Evolutionary conservation across 2,113 vertebrate species (phyloP).

Genomic region (Zootoca vivipara): DNA sequence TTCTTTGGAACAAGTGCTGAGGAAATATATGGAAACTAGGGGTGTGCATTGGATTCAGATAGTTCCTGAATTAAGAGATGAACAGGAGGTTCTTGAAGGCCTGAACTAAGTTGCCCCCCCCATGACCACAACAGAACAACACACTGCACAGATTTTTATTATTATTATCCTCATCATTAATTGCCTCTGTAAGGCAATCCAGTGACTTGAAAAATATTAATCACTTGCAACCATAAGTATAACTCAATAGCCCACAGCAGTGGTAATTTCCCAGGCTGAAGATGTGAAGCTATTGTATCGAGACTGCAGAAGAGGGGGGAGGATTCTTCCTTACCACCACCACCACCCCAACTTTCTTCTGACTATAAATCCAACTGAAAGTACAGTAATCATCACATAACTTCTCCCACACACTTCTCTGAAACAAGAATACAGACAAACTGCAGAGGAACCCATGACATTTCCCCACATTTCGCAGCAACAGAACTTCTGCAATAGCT

Average conservation of each 20-base stretch:
- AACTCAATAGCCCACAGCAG: background rate
- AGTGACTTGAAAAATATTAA: conserved; percentile 20
- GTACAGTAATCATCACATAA: conserved; percentile 17
- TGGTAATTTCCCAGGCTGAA: accelerated
- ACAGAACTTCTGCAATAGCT: conserved; percentile 56
- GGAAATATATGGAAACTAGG: no score
- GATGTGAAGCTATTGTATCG: background rate
- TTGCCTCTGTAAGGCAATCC: background rate
- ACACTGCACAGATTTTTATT: conserved; percentile 12
- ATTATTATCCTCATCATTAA: background rate
- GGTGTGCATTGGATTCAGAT: no score
- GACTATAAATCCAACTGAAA: conserved; percentile 16
- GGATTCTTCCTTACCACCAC: conserved; percentile 11
- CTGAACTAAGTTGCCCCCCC: background rate
- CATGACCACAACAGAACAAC: background rate
- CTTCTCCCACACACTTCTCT: conserved; percentile 23
- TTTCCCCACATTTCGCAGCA: conserved; percentile 42
- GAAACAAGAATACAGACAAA: conserved; percentile 7
- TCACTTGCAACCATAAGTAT: background rate
- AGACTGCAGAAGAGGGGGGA: conserved; percentile 5
- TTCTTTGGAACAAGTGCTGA: no score
- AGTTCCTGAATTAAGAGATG: background rate
- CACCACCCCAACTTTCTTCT: conserved; percentile 1
- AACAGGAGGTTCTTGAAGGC: background rate
- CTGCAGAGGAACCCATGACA: conserved; percentile 41